Conservation (phyloP, 1,140 invertebrate genomes). For the Diabrotica undecimpunctata region DNA sequence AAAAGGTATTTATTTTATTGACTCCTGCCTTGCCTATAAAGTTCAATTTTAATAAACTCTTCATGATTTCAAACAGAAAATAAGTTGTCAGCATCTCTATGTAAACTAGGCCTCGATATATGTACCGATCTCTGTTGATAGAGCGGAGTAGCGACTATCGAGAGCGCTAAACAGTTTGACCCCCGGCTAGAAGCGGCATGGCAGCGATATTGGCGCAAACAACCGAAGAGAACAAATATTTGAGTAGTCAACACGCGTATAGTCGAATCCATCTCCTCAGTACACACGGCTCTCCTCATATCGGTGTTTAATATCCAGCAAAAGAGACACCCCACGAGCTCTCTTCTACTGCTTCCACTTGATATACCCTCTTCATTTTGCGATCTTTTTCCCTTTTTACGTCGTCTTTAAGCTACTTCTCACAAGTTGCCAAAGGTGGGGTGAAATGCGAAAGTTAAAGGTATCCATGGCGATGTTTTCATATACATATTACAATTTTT, state of each 20-base stretch:
- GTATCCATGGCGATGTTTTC: too few relatives aligned
- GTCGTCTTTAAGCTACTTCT: not conserved
- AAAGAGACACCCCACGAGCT: conserved; percentile 12
- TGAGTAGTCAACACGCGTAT: conserved; percentile 42
- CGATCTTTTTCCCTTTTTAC: conserved; percentile 2
- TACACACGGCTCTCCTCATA: conserved; percentile 41
- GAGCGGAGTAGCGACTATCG: conserved; percentile 5
- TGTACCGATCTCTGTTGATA: conserved; percentile 9
- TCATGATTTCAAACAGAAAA: too few relatives aligned
- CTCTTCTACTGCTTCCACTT: conserved; percentile 10
- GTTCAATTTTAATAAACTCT: too few relatives aligned
- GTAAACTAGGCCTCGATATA: too few relatives aligned
- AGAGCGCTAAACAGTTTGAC: conserved; percentile 18
- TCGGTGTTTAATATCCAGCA: conserved; percentile 41
- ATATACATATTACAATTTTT: too few relatives aligned
- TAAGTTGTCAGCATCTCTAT: too few relatives aligned
- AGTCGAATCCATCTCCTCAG: conserved; percentile 39
- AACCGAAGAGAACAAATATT: conserved; percentile 35
- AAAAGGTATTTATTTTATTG: too few relatives aligned
- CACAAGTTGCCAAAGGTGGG: not conserved
- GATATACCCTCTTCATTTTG: conserved; percentile 8
- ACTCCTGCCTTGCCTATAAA: too few relatives aligned
- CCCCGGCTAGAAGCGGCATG: not conserved
- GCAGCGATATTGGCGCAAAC: conserved; percentile 18
- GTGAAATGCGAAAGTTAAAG: not conserved